Evolutionary conservation across 2,113 vertebrate genomes (phyloP).

Genomic region (Bubo blakistoni): DNA sequence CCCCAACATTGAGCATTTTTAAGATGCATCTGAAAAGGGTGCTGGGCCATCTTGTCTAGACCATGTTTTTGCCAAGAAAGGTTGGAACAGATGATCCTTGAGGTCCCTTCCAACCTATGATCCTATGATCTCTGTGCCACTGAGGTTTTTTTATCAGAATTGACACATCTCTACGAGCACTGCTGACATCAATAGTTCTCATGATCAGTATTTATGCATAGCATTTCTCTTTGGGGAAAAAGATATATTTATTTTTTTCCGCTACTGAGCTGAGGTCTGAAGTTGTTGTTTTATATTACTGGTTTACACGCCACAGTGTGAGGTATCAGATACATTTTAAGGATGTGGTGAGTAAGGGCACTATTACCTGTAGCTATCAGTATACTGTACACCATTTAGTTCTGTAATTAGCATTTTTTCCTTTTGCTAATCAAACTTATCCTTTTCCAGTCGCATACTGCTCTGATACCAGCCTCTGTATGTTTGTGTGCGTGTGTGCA

Average conservation of each 20-base stretch:
- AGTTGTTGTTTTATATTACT: not conserved
- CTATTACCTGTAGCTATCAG: not conserved
- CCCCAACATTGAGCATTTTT: too few relatives aligned
- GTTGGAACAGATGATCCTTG: too few relatives aligned
- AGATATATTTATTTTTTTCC: not conserved
- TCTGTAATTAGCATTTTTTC: not conserved
- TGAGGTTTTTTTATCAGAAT: not conserved
- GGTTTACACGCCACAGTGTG: not conserved
- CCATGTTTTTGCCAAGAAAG: too few relatives aligned
- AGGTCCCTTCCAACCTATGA: too few relatives aligned
- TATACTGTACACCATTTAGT: not conserved
- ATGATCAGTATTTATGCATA: not conserved
- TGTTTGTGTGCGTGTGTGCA: not conserved
- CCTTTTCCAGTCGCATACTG: not conserved
- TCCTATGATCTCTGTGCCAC: not conserved
- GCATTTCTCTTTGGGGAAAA: not conserved
- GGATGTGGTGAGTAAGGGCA: not conserved
- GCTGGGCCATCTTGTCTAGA: too few relatives aligned
- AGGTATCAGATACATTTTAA: not conserved
- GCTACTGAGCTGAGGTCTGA: not conserved
- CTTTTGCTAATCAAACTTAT: not conserved
- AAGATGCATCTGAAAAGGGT: too few relatives aligned
- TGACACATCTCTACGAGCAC: not conserved
- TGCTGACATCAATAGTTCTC: not conserved
- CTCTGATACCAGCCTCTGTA: not conserved